Conservation (phyloP, 2,888 invertebrate species). For the Copidosoma aretas region DNA sequence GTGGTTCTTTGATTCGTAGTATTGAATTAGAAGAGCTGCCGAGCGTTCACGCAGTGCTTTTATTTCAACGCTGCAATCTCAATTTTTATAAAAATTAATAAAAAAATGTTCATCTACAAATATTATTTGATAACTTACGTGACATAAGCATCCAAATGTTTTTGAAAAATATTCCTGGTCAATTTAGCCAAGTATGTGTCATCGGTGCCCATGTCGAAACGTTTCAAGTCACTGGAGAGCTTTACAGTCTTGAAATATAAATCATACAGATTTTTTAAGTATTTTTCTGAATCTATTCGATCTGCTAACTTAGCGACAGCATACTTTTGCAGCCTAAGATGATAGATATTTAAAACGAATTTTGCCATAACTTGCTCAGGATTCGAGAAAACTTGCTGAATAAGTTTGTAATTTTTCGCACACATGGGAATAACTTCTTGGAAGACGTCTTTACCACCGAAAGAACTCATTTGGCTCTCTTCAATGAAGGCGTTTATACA, state of each 20-base stretch:
- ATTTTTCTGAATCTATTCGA: slow-evolving; percentile 84
- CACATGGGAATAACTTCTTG: slow-evolving; percentile 88
- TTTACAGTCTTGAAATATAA: slow-evolving; percentile 86
- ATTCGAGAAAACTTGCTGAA: slow-evolving; percentile 90
- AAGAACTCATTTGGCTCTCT: slow-evolving; percentile 90
- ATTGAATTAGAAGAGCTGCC: slow-evolving; percentile 76
- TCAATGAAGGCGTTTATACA: slow-evolving; percentile 97
- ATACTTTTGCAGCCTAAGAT: slow-evolving; percentile 85
- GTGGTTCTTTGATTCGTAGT: slow-evolving; percentile 92
- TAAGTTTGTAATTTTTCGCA: slow-evolving; percentile 82
- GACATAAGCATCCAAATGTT: slow-evolving; percentile 80
- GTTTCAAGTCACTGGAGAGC: slow-evolving; percentile 75
- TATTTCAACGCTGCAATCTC: slow-evolving; percentile 66
- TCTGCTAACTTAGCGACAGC: slow-evolving; percentile 82
- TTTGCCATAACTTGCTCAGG: slow-evolving; percentile 98
- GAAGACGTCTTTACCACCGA: slow-evolving; percentile 88
- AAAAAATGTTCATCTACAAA: neutral
- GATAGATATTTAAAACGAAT: slow-evolving; percentile 94
- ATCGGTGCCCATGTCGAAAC: slow-evolving; percentile 81
- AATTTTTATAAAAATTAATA: neutral
- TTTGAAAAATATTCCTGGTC: slow-evolving; percentile 80
- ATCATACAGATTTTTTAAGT: slow-evolving; percentile 86
- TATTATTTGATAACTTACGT: slow-evolving; percentile 63
- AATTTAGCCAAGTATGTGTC: slow-evolving; percentile 79
- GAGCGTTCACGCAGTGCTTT: slow-evolving; percentile 81